These are phyloP conservation scores for Myzus persicae DNA, from an alignment of 1,140 invertebrate genomes.

Conservation along the genomic window DNA sequence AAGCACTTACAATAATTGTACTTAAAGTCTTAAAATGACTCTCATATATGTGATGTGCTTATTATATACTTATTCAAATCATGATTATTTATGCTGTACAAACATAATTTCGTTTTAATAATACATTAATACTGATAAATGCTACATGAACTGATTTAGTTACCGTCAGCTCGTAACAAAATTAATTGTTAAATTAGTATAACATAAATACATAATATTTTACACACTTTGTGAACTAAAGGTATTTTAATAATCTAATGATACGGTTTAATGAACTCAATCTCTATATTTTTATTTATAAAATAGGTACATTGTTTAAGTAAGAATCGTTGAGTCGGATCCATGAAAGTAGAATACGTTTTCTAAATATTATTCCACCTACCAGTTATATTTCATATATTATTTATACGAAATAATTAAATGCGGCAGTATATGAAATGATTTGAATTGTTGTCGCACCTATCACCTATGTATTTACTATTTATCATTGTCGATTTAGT, in stretches of 20 bases:
- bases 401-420: background rate
- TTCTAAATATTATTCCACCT: slow-evolving; percentile 4
- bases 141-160: background rate
- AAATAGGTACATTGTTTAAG: background rate
- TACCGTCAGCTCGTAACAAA: background rate
- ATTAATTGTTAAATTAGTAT: background rate
- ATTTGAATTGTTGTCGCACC: background rate
- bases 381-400: background rate
- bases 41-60: background rate
- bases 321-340: background rate
- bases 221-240: too few relatives aligned
- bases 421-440: background rate
- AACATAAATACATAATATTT: background rate
- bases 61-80: background rate
- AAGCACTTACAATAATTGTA: background rate
- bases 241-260: background rate
- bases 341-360: background rate
- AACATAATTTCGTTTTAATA: background rate
- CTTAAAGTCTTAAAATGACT: background rate
- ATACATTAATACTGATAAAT: background rate
- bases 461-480: background rate
- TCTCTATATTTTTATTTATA: background rate
- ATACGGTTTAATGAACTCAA: background rate
- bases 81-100: background rate
- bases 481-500: background rate